phyloP scores from a whole-genome alignment of 2,797 vertebrate species.

The Amblyraja radiata region DNA sequence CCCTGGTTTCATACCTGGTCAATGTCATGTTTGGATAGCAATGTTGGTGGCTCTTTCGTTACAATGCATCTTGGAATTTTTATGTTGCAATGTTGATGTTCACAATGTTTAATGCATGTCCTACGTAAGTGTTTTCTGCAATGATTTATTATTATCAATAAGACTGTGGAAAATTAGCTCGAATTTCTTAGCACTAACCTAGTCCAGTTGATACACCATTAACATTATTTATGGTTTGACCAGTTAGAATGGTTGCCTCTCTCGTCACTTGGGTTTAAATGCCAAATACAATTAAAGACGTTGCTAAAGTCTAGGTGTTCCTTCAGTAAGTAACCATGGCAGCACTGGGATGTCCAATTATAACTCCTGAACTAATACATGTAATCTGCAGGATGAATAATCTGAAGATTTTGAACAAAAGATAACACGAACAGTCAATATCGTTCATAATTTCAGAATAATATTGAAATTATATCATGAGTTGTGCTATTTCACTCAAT shows the following conservation, averaged over 20 bases:
- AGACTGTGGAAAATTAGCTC: background rate
- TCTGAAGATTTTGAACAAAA: background rate
- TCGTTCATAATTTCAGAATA: background rate
- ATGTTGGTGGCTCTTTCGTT: background rate
- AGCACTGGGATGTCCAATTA: background rate
- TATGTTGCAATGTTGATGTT: background rate
- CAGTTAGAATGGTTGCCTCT: background rate
- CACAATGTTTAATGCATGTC: background rate
- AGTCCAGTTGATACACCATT: background rate
- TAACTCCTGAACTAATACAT: background rate
- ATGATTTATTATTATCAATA: too few relatives aligned
- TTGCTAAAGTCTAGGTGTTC: background rate
- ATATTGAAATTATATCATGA: background rate
- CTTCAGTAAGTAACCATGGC: background rate
- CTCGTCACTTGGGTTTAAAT: background rate
- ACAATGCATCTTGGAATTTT: background rate
- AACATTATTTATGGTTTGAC: background rate
- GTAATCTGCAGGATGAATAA: background rate
- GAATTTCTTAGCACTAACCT: background rate
- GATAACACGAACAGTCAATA: background rate
- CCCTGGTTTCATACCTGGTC: background rate
- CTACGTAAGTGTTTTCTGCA: background rate
- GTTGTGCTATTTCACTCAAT: background rate
- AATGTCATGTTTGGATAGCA: background rate
- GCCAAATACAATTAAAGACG: background rate